Evolutionary conservation across 2,113 vertebrate genomes (phyloP), one percentile per base, ranked within the genome.

Genomic region (Etheostoma spectabile): DNA sequence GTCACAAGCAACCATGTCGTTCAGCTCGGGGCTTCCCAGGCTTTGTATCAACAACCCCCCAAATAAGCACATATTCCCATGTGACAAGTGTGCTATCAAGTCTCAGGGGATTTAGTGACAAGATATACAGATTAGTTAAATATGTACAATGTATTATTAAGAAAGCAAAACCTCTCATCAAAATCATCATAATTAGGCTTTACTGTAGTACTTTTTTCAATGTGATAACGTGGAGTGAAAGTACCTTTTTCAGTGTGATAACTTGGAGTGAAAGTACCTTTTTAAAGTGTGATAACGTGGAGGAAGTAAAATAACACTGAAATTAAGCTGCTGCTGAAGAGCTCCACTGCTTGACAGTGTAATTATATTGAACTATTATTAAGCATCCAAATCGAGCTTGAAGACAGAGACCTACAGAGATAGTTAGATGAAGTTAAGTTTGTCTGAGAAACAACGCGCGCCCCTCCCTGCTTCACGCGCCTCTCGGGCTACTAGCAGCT

Each of bases 401-500:
- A 79, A 82, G 63, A 70, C 63, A 22, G 69, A 74, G 55, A 60
- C 77, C 51, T 71, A 24, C 24, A 63, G 63, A 78, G 68, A 52
- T 69, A 85, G 42, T 72, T 78, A 83, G 60, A 75, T 68, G 60
- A 87, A 90, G 85, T 88, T 74, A 84, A 88, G 87, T 90, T 89
- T 90, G 84, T 88, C 52, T 2, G 60, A 45, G 68, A 83, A 56
- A 76, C 65, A 27, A 13, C 60, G 1, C 49, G 2, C 74, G 1
- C 77, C 78, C 83, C 82, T 73, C 62, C 71, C 22, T 38, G 57
- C 84, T 82, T 89, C 90, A 84, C 87, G 74, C 63, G 45, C 88
- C 86, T 95, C 83, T 87, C 90, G 90, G 93, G 85, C 92, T 86
- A 86, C 90, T 93, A 83, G 88, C 94, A 95, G 92, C 89, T 94